Evolutionary conservation across 2,888 invertebrate genomes (phyloP), one percentile per base, ranked within the genome.

Genomic region (Drosophila subsilvestris): DNA sequence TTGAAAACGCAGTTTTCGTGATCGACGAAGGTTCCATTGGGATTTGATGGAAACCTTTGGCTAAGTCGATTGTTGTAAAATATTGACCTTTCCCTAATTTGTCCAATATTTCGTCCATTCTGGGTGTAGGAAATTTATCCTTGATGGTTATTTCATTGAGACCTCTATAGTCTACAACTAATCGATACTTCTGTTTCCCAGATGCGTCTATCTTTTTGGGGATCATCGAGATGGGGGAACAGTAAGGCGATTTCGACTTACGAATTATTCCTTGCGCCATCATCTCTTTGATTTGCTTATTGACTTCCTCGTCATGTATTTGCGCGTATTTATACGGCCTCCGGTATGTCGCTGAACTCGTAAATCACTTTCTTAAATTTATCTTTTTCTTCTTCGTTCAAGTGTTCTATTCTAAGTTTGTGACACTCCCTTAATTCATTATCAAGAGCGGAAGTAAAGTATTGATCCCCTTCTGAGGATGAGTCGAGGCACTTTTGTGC

Each of bases 151-250:
- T 56, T 12, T 53, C 53, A 18, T 68, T 58, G 17, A 57, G 50
- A 37, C 63, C 58, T 17, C 69, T 63, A 20, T 29, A 69, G 25
- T 69, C 68, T n/a, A 55, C 42, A 1, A 69, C 58, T 32, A 63
- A 43, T 18, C 59, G 56, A 56, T 50, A 67, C 44, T 67, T 72
- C 18, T 59, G 50, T 18, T 48, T 37, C 3, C 27, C 56, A 18
- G 51, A 17, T 6, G 18, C 44, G 14, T 56, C 37, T 7, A 27
- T 27, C 7, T 44, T 44, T 18, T 44, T 44, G 3, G 44, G 44
- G 3, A 44, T 17, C 17, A 44, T 8, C 9, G 9, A 44, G 18
- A 44, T 44, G 9, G 44, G 44, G n/a, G 44, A 49, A n/a, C 49
- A 49, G 25, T 48, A 25, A 25, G 48, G 48, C 10, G 25, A 48